These are phyloP conservation scores for Cardinalis cardinalis DNA, from an alignment of 2,113 vertebrate genomes.

Conservation along the genomic window DNA sequence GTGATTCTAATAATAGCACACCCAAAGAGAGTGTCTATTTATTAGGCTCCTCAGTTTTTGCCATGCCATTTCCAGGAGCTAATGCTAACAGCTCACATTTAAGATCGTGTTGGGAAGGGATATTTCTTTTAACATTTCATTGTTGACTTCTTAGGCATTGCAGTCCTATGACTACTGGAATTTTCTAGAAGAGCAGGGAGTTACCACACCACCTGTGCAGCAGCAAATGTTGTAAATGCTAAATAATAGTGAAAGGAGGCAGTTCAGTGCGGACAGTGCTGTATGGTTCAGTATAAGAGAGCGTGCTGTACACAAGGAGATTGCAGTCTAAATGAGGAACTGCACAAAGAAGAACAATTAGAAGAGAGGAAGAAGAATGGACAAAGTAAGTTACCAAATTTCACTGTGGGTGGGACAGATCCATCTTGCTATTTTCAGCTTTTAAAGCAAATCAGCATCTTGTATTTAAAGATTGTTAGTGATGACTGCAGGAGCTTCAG, in stretches of 20 bases:
- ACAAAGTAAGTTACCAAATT: neutral
- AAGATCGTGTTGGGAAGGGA: neutral
- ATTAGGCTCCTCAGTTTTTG: neutral
- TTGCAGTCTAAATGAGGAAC: neutral
- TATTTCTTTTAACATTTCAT: neutral
- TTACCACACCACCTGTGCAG: neutral
- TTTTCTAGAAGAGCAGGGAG: conserved; percentile 25
- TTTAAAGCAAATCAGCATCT: neutral
- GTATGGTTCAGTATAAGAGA: neutral
- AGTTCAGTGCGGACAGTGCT: neutral
- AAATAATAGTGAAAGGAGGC: neutral
- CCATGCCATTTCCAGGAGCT: neutral
- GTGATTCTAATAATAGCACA: conserved; percentile 27
- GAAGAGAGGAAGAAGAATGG: neutral
- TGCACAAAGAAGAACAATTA: neutral
- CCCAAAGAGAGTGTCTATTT: neutral
- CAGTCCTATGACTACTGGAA: neutral
- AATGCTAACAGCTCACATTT: neutral
- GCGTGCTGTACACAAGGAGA: neutral
- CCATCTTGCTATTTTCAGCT: neutral
- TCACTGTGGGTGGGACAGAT: neutral
- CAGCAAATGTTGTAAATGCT: neutral
- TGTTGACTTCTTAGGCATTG: neutral
- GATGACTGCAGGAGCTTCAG: neutral
- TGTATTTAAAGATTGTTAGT: neutral